Evolutionary conservation across 1,140 invertebrate species (phyloP).

Genomic region (Habropoda laboriosa): DNA sequence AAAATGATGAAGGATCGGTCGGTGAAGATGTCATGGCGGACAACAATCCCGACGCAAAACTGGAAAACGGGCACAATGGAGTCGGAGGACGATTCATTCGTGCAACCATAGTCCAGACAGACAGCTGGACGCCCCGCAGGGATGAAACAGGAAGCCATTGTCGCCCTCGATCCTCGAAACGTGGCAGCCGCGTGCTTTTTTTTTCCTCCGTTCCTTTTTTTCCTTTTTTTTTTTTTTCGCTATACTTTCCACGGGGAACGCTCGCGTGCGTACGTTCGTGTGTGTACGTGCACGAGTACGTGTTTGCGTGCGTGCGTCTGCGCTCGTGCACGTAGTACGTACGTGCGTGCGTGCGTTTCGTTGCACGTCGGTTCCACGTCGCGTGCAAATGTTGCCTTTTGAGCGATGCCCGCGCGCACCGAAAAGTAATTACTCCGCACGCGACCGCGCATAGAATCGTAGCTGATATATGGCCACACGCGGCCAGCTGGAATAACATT

Average conservation of each 20-base stretch:
- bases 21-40: conserved; percentile 58
- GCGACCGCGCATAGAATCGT: conserved; percentile 66
- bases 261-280: background rate
- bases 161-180: conserved; percentile 61
- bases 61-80: conserved; percentile 59
- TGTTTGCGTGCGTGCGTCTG: background rate
- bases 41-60: conserved; percentile 54
- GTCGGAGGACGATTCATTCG: conserved; percentile 56
- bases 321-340: background rate
- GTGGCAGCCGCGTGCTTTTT: conserved; percentile 39
- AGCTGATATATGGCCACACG: conserved; percentile 51
- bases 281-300: conserved; percentile 4
- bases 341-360: conserved; percentile 10
- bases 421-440: conserved; percentile 70
- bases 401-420: conserved; percentile 62
- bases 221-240: conserved; percentile 28
- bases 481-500: conserved; percentile 52
- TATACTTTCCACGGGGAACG: conserved; percentile 24
- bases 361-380: conserved; percentile 47
- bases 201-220: background rate
- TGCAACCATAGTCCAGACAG: conserved; percentile 50
- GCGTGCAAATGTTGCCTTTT: conserved; percentile 66
- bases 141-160: conserved; percentile 61
- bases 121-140: conserved; percentile 59
- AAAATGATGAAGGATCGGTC: conserved; percentile 53